Evolutionary conservation across 2,888 invertebrate genomes (phyloP).

Genomic region (Trissolcus brochymenae): DNA sequence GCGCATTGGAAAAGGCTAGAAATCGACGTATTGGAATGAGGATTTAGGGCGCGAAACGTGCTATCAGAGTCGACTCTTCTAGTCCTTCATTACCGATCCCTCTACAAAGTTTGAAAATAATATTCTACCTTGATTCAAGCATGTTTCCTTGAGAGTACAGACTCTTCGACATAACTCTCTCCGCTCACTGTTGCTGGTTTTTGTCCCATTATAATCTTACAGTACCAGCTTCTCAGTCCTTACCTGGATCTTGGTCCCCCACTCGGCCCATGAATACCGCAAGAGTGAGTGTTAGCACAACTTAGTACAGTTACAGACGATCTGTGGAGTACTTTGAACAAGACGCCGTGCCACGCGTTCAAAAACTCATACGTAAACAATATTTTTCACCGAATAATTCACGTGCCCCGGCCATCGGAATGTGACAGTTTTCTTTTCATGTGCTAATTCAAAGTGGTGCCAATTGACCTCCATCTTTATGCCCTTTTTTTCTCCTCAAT

Average conservation of each 20-base stretch:
- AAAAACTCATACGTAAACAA: slow-evolving; percentile 14
- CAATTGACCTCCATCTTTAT: slow-evolving; percentile 2
- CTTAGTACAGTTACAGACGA: slow-evolving; percentile 58
- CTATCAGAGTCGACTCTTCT: too few species aligned
- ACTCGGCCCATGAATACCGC: slow-evolving; percentile 57
- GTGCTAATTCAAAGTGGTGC: not conserved
- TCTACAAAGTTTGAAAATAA: slow-evolving; percentile 1
- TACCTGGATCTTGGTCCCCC: slow-evolving; percentile 41
- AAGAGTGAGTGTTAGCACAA: slow-evolving; percentile 50
- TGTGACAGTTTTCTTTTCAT: not conserved
- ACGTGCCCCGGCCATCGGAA: not conserved
- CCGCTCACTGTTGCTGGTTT: slow-evolving; percentile 24
- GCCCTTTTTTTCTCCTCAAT: slow-evolving; percentile 5
- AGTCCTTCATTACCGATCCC: too few species aligned
- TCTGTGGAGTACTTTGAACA: slow-evolving; percentile 34
- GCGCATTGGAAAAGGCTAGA: too few species aligned
- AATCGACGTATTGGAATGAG: too few species aligned
- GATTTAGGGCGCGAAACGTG: too few species aligned
- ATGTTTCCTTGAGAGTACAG: slow-evolving; percentile 11
- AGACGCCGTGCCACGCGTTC: slow-evolving; percentile 37
- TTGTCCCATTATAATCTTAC: slow-evolving; percentile 30
- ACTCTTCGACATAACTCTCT: slow-evolving; percentile 30
- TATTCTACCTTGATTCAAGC: not conserved
- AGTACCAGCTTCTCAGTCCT: slow-evolving; percentile 40
- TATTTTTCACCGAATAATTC: not conserved